Base-by-base conservation (phyloP, 53 echinoderm and acorn worm genomes). In the Crossaster papposus region DNA sequence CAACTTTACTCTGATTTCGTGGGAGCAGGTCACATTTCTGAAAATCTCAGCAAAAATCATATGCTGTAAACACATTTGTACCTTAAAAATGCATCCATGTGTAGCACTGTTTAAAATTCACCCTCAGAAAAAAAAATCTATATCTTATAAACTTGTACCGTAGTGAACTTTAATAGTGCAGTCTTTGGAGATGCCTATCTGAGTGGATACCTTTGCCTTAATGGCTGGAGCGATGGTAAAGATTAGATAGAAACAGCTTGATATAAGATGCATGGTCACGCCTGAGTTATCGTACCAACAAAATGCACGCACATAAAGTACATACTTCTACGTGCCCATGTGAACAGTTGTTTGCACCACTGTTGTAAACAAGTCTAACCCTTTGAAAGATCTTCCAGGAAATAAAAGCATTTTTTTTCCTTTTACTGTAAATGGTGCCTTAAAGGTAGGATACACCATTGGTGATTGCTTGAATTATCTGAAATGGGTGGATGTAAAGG, bases 151-250 rank as follows among this genome's bases (percentile, higher is more conserved):
- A 13, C 37, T 29, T 65, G 65, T 38, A n/a, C 50, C 37, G 17
- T 13, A 83, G 11, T 70, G 83, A 70, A 83, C 83, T 83, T n/a
- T 28, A 10, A 72, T 52, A 51, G 85, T 52, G 85, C 72, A 85
- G 29, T 15, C 32, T 72, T 44, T 72, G 53, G 53, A 72, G 85
- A 85, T 32, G 34, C 53, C 20, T 51, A 85, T 73, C 74, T 0
- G 52, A 20, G 58, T 18, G 54, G 23, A 73, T 54, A 30, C 74
- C 51, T 71, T 83, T 85, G 77, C 76, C 36, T 31, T 87, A 87
- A 87, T 87, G 87, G 35, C 76, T 77, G 33, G 1, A 34, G 3
- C 77, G 87, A 87, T 87, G n/a, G 77, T n/a, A n/a, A 63, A 77
- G 87, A 87, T 87, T n/a, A 85, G 73, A 74, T 85, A 65, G 35